These are phyloP conservation scores for Cairina moschata DNA, from an alignment of 2,113 vertebrate species.

Conservation along the genomic window DNA sequence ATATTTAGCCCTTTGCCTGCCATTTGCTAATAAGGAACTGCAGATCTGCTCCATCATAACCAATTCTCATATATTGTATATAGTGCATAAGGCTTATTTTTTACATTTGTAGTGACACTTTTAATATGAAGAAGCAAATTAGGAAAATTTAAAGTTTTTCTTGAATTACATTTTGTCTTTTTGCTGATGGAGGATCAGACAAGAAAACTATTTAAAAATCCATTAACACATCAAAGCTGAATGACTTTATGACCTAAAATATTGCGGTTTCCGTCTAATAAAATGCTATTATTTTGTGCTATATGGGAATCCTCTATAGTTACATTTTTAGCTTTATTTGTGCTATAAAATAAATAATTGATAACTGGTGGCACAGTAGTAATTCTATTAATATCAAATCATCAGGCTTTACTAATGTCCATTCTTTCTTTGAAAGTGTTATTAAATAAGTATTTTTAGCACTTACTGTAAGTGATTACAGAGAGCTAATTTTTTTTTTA, in stretches of 20 bases:
- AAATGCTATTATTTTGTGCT: background rate
- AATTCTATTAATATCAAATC: background rate
- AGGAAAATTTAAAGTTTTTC: background rate
- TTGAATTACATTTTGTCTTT: background rate
- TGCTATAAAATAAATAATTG: background rate
- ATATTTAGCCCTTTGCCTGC: background rate
- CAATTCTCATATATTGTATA: background rate
- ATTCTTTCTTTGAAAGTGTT: background rate
- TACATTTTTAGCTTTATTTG: background rate
- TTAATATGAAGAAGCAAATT: background rate
- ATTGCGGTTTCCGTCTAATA: background rate
- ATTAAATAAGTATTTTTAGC: background rate
- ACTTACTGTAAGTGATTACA: background rate
- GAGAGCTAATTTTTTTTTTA: background rate
- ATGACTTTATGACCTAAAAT: background rate
- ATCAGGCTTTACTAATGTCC: background rate
- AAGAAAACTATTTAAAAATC: background rate
- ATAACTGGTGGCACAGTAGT: background rate
- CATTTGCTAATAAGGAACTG: background rate
- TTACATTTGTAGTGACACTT: background rate
- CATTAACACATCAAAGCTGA: background rate
- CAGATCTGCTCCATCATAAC: background rate
- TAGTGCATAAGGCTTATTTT: rapidly evolving
- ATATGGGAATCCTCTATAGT: background rate
- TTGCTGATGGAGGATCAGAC: background rate